phyloP scores from a whole-genome alignment of 2,113 vertebrate species.

The Stigmatopora nigra region DNA sequence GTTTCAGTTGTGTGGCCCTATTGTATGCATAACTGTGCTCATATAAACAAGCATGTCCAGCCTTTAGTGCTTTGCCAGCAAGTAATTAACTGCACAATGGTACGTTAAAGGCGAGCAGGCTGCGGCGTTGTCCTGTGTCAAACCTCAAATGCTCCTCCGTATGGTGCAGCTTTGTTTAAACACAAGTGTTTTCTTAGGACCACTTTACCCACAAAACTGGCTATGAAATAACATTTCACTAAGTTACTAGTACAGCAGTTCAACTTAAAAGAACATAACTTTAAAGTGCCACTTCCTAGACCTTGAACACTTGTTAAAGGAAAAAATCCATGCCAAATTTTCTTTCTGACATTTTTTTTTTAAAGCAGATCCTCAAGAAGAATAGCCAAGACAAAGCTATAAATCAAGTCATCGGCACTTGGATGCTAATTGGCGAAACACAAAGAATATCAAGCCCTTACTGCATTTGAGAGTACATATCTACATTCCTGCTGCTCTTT shows the following conservation, averaged over 20 bases:
- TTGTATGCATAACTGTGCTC: conserved; percentile 29
- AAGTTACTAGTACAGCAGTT: neutral
- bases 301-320: neutral
- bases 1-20: conserved; percentile 10
- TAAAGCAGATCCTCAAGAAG: conserved; percentile 21
- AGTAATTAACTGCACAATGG: conserved; percentile 19
- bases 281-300: conserved; percentile 18
- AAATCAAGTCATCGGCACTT: conserved; percentile 34
- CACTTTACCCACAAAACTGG: conserved; percentile 22
- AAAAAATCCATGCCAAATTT: conserved; percentile 27
- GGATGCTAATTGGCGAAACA: conserved; percentile 56
- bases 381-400: conserved; percentile 14
- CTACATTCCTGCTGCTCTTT: conserved; percentile 64
- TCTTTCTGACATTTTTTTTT: conserved; percentile 17
- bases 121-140: conserved; percentile 12
- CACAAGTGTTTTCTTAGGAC: conserved; percentile 5
- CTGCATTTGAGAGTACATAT: conserved; percentile 59
- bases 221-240: conserved; percentile 1
- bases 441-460: conserved; percentile 52
- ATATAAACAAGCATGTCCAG: conserved; percentile 42
- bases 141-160: conserved; percentile 7
- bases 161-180: conserved; percentile 14
- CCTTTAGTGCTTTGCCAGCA: conserved; percentile 21
- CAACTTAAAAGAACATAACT: conserved; percentile 7
- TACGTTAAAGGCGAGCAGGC: conserved; percentile 2